A percentile compares a stretch with the other conserved stretches of the same genome.
Conservation (phyloP, 2,888 invertebrate species). For the Oscheius sp. region DNA sequence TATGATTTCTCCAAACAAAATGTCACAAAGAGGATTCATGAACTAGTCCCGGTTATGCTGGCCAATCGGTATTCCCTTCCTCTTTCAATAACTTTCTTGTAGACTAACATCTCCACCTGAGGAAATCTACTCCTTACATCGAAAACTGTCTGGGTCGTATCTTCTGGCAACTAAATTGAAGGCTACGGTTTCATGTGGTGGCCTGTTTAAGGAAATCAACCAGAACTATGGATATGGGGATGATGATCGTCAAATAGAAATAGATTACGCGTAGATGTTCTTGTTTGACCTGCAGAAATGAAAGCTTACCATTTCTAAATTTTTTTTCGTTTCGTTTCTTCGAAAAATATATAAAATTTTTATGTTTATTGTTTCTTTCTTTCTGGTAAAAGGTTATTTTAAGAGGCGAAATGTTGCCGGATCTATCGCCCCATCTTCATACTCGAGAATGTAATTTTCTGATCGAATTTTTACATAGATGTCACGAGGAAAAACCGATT, state of each 20-base stretch:
- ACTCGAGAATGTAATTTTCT: slow-evolving; percentile 67
- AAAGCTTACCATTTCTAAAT: too few species aligned
- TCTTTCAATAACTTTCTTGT: slow-evolving; percentile 23
- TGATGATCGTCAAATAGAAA: slow-evolving; percentile 54
- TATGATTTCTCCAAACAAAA: slow-evolving; percentile 91
- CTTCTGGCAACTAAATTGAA: slow-evolving; percentile 66
- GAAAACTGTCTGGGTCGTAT: slow-evolving; percentile 86
- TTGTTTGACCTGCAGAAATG: too few species aligned
- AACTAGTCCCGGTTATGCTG: slow-evolving; percentile 89
- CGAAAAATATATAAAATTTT: not conserved
- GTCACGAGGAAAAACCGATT: slow-evolving; percentile 54
- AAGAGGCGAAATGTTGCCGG: slow-evolving; percentile 64
- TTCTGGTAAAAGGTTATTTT: too few species aligned
- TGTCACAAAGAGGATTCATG: slow-evolving; percentile 83
- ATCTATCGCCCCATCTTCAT: slow-evolving; percentile 68
- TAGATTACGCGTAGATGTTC: slow-evolving; percentile 43
- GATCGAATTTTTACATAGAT: slow-evolving; percentile 58
- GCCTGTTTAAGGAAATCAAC: slow-evolving; percentile 62
- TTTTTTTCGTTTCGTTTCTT: too few species aligned
- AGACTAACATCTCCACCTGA: slow-evolving; percentile 95
- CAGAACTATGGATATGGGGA: slow-evolving; percentile 60
- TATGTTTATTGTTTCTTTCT: not conserved
- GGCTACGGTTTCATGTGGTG: slow-evolving; percentile 67
- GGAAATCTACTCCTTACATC: slow-evolving; percentile 95
- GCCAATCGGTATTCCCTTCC: slow-evolving; percentile 77